Evolutionary conservation across 2,797 vertebrate species (phyloP).

Genomic region (Antrozous pallidus): DNA sequence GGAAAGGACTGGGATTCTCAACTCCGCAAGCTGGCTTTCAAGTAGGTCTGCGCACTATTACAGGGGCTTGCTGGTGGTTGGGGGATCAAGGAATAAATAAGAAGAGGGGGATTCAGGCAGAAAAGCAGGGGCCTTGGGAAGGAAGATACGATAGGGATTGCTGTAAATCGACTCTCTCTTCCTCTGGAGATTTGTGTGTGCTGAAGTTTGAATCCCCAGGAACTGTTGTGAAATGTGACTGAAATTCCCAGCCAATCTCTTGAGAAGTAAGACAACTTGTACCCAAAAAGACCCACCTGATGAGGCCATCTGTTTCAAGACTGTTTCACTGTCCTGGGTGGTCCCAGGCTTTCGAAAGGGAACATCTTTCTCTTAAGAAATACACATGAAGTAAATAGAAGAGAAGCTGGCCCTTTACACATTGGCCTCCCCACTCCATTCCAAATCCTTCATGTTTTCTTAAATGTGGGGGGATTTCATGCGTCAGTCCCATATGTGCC

Average conservation of each 20-base stretch:
- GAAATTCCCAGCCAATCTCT: constrained; percentile 24
- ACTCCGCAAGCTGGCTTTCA: constrained; percentile 67
- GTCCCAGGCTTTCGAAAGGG: constrained; percentile 64
- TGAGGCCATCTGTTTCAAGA: constrained; percentile 28
- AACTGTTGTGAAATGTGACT: constrained; percentile 44
- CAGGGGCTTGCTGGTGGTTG: constrained; percentile 43
- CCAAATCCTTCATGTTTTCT: constrained; percentile 43
- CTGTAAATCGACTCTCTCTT: not conserved
- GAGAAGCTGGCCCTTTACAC: not conserved
- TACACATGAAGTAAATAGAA: not conserved
- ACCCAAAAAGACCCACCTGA: constrained; percentile 5
- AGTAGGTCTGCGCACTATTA: constrained; percentile 59
- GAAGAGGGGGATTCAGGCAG: not conserved
- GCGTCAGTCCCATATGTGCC: not conserved
- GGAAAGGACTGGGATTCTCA: constrained; percentile 59
- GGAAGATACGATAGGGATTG: fast-evolving
- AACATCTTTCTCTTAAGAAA: constrained; percentile 65
- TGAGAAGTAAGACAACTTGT: constrained; percentile 46
- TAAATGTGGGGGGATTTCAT: not conserved
- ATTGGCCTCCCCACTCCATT: not conserved
- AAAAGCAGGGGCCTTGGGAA: not conserved
- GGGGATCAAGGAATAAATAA: constrained; percentile 50
- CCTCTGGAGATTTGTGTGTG: constrained; percentile 45
- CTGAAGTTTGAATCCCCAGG: constrained; percentile 28
- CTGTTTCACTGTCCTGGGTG: constrained; percentile 66